Percentiles rank a stretch among this genome's conserved stretches.
These are phyloP conservation scores for Tuta absoluta DNA, from an alignment of 2,888 invertebrate genomes.

Conservation along the genomic window DNA sequence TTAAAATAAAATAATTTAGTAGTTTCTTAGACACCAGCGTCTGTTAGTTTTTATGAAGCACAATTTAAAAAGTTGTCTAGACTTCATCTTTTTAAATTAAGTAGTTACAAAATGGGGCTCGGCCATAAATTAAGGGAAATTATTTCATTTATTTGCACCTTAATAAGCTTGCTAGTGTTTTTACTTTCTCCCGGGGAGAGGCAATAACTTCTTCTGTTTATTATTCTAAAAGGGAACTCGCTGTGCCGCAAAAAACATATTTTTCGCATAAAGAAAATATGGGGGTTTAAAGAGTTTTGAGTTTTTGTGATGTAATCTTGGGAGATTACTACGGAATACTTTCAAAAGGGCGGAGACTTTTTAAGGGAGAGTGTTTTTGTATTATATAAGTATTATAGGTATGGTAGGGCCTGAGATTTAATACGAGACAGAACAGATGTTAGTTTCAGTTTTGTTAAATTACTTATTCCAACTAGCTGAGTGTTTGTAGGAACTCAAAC, in stretches of 20 bases:
- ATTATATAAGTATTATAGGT: too few relatives aligned
- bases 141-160: constrained; percentile 37
- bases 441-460: too few relatives aligned
- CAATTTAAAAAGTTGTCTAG: constrained; percentile 9
- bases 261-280: constrained; percentile 70
- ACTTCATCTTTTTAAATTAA: constrained; percentile 17
- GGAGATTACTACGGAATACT: constrained; percentile 72
- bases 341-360: constrained; percentile 53
- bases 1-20: too few relatives aligned
- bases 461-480: too few relatives aligned
- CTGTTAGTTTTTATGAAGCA: constrained; percentile 1
- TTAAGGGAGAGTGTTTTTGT: constrained; percentile 50
- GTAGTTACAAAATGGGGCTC: constrained; percentile 32
- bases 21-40: not conserved
- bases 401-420: too few relatives aligned
- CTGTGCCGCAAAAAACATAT: constrained; percentile 57
- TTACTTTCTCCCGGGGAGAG: constrained; percentile 49
- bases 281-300: constrained; percentile 66
- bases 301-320: constrained; percentile 68
- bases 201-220: constrained; percentile 64
- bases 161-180: constrained; percentile 46
- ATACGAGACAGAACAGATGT: too few relatives aligned
- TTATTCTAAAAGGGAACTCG: constrained; percentile 52
- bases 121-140: constrained; percentile 44
- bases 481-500: too few relatives aligned